Evolutionary conservation across 2,113 vertebrate genomes (phyloP).

Genomic region (Nycticorax nycticorax): DNA sequence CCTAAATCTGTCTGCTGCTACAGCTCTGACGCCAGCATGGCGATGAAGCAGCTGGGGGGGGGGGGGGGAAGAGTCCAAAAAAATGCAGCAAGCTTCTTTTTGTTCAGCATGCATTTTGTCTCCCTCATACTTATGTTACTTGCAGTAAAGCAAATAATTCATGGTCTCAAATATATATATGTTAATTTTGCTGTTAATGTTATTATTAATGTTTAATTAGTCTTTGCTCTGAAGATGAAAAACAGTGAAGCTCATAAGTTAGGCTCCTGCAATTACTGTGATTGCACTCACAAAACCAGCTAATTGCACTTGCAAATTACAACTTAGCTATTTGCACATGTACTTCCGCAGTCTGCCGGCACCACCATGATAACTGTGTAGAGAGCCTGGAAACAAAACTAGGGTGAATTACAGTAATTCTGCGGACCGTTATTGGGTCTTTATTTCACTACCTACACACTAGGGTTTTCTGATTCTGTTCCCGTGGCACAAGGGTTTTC

Average conservation of each 20-base stretch:
- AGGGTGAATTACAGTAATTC: conserved; percentile 51
- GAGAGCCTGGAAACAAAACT: neutral
- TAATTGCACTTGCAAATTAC: conserved; percentile 74
- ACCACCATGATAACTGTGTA: conserved; percentile 23
- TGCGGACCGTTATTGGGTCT: neutral
- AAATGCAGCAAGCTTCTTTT: conserved; percentile 8
- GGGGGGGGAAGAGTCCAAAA: neutral
- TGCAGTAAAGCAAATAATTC: conserved; percentile 62
- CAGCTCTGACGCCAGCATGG: neutral
- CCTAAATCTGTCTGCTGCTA: conserved; percentile 44
- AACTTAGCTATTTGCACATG: conserved; percentile 66
- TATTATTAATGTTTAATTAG: conserved; percentile 72
- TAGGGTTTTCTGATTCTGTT: neutral
- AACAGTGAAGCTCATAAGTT: conserved; percentile 61
- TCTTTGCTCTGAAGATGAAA: conserved; percentile 66
- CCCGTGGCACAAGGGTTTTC: neutral
- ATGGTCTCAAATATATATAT: conserved; percentile 60
- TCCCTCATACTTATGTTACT: neutral
- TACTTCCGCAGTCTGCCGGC: conserved; percentile 49
- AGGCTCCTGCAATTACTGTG: conserved; percentile 69
- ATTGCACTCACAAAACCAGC: conserved; percentile 68
- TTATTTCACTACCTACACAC: neutral
- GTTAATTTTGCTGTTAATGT: conserved; percentile 67
- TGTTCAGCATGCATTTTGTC: conserved; percentile 31
- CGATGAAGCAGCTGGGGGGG: conserved; percentile 29